phyloP scores from a whole-genome alignment of 2,797 vertebrate genomes.

The Arnoldichthys spilopterus region DNA sequence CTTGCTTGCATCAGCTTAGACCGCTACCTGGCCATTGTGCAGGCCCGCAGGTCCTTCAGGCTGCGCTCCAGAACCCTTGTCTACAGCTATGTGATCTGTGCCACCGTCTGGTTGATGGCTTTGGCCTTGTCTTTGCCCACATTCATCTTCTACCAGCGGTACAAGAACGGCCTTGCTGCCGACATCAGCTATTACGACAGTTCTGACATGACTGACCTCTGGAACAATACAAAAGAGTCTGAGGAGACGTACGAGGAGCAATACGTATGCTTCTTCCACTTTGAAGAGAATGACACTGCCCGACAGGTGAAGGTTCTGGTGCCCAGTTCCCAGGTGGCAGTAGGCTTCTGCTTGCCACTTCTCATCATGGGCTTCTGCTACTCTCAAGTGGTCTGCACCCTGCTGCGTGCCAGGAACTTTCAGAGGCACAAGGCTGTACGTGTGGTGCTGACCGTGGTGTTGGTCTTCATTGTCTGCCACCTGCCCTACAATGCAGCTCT shows the following conservation, averaged over 20 bases:
- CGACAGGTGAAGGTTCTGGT: conserved; percentile 70
- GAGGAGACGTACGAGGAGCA: neutral
- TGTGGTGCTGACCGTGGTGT: conserved; percentile 85
- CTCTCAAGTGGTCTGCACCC: conserved; percentile 74
- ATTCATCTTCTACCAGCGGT: conserved; percentile 78
- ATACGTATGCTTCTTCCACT: conserved; percentile 78
- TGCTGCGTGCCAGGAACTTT: conserved; percentile 83
- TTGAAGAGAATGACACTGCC: conserved; percentile 50
- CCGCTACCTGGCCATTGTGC: conserved; percentile 90
- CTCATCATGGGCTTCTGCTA: conserved; percentile 88
- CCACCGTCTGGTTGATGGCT: conserved; percentile 79
- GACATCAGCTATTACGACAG: rapidly evolving
- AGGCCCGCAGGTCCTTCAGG: conserved; percentile 84
- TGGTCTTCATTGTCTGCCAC: conserved; percentile 86
- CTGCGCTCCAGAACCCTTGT: conserved; percentile 76
- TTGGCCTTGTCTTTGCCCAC: conserved; percentile 79
- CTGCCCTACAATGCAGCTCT: conserved; percentile 85
- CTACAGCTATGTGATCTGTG: conserved; percentile 76
- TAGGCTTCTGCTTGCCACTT: conserved; percentile 88
- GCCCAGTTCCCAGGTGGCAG: conserved; percentile 77
- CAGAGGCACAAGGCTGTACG: conserved; percentile 88
- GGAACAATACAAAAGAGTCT: neutral
- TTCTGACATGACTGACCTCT: rapidly evolving
- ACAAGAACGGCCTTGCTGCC: conserved; percentile 11
- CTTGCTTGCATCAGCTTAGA: conserved; percentile 88